Percentiles rank a stretch among this genome's conserved stretches.
Conservation (phyloP, 2,888 invertebrate genomes). For the Listrodromus nycthemerus region DNA sequence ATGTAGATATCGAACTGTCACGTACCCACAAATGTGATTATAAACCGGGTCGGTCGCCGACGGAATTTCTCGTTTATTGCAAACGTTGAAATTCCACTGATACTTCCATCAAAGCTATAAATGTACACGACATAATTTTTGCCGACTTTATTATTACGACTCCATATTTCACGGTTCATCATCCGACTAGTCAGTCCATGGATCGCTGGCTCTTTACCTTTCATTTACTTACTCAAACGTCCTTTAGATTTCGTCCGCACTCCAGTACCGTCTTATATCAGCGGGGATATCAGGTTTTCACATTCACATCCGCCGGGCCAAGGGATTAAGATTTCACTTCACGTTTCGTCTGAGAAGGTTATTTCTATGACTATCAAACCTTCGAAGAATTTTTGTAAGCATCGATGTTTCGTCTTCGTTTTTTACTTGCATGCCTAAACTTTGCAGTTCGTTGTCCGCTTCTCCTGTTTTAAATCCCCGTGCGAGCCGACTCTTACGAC, state of each 20-base stretch:
- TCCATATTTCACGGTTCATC: conserved; percentile 69
- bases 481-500: conserved; percentile 37
- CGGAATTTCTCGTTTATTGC: conserved; percentile 72
- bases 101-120: conserved; percentile 73
- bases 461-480: conserved; percentile 48
- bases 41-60: conserved; percentile 68
- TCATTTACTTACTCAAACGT: background rate
- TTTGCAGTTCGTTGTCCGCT: conserved; percentile 25
- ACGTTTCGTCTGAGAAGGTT: background rate
- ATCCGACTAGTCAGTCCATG: background rate
- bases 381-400: background rate
- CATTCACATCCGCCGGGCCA: background rate
- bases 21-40: conserved; percentile 1
- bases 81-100: conserved; percentile 72
- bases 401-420: background rate
- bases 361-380: background rate
- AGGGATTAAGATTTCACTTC: background rate
- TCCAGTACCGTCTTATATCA: background rate
- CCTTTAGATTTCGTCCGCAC: conserved; percentile 7
- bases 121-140: conserved; percentile 72
- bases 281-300: background rate
- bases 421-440: background rate
- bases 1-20: conserved; percentile 34
- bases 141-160: conserved; percentile 73
- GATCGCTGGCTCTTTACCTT: background rate